Base-by-base conservation (phyloP, 1,140 invertebrate species). In the Saccostrea glomerata region DNA sequence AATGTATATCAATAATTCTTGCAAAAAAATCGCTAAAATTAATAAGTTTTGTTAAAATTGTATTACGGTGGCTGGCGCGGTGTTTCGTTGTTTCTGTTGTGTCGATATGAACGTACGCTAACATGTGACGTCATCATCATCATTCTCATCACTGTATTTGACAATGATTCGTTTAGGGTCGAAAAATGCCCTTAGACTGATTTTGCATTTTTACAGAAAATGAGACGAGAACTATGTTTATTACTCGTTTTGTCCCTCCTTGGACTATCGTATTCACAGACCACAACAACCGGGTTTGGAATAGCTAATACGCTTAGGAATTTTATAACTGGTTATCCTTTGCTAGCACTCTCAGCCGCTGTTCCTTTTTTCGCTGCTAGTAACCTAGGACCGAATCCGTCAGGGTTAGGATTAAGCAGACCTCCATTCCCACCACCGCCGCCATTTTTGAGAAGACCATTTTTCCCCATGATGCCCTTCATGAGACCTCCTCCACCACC, bases 141-240 rank as follows among this genome's bases (percentile, higher is more conserved):
- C 47, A 47, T 47, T 9, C 47, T 47, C 47, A 47, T 47, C 47
- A 63, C 15, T 63, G 58, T 20, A 63, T 63, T 6, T 63, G n/a
- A 63, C 58, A 47, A 47, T 47, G 47, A 47, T 47, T 47, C 9
- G 47, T 47, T 63, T 20, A n/a, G 58, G 5, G 17, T 20, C 15
- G n/a, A 63, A 63, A 36, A 63, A n/a, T 20, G 17, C 47, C 60
- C 25, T 25, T 25, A 77, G 25, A 77, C 23, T 36, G 70, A 30
- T 77, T 30, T 77, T 36, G 11, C 11, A 30, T 77, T 66, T 30
- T 77, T 77, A 36, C 70, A 77, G 70, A 77, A 77, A 77, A 77
- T 77, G 70, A 77, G 70, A 77, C 70, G 70, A 77, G 70, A 36
- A 77, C 13, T 77, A 5, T 77, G 70, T 77, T 77, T 77, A 77